These are phyloP conservation scores for Matsumyia berberina DNA, from an alignment of 2,888 invertebrate species.

Conservation along the genomic window DNA sequence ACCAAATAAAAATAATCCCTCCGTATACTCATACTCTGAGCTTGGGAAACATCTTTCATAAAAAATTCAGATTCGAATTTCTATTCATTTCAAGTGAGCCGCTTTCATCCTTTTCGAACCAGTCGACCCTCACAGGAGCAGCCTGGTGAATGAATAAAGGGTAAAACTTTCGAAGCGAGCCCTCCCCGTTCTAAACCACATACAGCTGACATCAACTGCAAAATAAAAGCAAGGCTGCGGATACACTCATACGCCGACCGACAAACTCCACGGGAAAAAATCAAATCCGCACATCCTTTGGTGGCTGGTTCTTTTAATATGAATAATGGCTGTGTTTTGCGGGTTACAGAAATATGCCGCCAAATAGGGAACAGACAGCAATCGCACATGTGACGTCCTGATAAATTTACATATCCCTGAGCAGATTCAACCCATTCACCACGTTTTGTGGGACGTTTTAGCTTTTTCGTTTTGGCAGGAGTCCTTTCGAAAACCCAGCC, in stretches of 20 bases:
- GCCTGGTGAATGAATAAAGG: slow-evolving; percentile 4
- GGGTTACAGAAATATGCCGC: slow-evolving; percentile 64
- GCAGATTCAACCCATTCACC: slow-evolving; percentile 38
- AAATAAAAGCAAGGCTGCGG: slow-evolving; percentile 36
- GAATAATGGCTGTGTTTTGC: slow-evolving; percentile 63
- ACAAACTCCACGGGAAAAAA: slow-evolving; percentile 35
- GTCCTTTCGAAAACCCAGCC: slow-evolving; percentile 33
- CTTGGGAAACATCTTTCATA: slow-evolving; percentile 28
- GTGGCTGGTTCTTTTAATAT: slow-evolving; percentile 56
- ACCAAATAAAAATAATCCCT: slow-evolving; percentile 43
- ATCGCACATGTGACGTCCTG: slow-evolving; percentile 68
- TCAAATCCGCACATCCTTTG: slow-evolving; percentile 59
- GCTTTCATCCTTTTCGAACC: neutral
- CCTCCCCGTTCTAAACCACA: slow-evolving; percentile 19
- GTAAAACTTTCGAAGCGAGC: slow-evolving; percentile 22
- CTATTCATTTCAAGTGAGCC: slow-evolving; percentile 19
- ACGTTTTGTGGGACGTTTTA: slow-evolving; percentile 41
- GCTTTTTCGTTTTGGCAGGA: slow-evolving; percentile 13
- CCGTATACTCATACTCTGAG: slow-evolving; percentile 38
- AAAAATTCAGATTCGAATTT: slow-evolving; percentile 30
- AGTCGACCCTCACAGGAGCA: neutral
- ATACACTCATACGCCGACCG: neutral
- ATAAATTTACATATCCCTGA: slow-evolving; percentile 70
- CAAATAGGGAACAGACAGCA: slow-evolving; percentile 56
- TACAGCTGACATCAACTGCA: slow-evolving; percentile 51